Evolutionary conservation across 2,888 invertebrate species (phyloP), one percentile per base, ranked within the genome.

Genomic region (Dicycla oo): DNA sequence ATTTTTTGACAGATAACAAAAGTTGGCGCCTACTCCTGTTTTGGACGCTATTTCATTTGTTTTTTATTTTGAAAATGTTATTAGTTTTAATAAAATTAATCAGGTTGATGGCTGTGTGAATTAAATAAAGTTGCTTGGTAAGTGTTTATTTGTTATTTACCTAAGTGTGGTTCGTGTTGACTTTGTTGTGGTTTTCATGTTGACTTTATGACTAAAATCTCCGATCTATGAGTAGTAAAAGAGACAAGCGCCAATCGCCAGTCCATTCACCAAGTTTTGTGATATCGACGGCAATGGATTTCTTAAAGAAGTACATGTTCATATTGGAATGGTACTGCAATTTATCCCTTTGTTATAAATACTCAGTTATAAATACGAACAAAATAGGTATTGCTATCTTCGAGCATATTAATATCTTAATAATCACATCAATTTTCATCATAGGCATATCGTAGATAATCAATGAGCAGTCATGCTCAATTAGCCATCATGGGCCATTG

Each of bases 401-500:
- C n/a, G n/a, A n/a, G n/a, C n/a, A n/a, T n/a, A n/a, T n/a, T n/a
- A n/a, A n/a, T n/a, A n/a, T n/a, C n/a, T n/a, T n/a, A n/a, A n/a
- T n/a, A n/a, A n/a, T n/a, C n/a, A n/a, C n/a, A n/a, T n/a, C n/a
- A n/a, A n/a, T n/a, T n/a, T n/a, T n/a, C n/a, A n/a, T n/a, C n/a
- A n/a, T n/a, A n/a, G n/a, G n/a, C n/a, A n/a, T n/a, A n/a, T n/a
- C n/a, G n/a, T n/a, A n/a, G n/a, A n/a, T n/a, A n/a, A n/a, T n/a
- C n/a, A n/a, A n/a, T n/a, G n/a, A n/a, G n/a, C n/a, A n/a, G n/a
- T n/a, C n/a, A n/a, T n/a, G n/a, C n/a, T n/a, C n/a, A 56, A 45
- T 80, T 57, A 38, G 30, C 38, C 45, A 74, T n/a, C 45, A 80
- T 73, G 51, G 75, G 57, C 80, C 51, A 53, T 62, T 80, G 61